phyloP scores from a whole-genome alignment of 2,888 invertebrate genomes.

The Microctonus aethiopoides region DNA sequence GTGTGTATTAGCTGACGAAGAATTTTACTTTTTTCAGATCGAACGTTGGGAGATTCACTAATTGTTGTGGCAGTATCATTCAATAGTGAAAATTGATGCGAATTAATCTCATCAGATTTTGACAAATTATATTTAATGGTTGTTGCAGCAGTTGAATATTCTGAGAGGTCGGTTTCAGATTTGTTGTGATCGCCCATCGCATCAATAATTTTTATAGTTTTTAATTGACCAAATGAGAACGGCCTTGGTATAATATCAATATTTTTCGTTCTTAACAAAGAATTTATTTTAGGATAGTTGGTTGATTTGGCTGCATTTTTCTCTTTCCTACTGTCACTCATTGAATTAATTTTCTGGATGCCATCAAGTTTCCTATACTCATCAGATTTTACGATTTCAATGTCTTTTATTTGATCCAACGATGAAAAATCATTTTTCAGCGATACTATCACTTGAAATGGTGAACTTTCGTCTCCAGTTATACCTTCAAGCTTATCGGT shows the following conservation, averaged over 20 bases:
- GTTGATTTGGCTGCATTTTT: not conserved
- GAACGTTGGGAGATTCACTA: not conserved
- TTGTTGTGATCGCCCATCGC: constrained; percentile 10
- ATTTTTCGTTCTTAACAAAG: not conserved
- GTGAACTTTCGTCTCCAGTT: constrained; percentile 44
- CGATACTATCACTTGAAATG: constrained; percentile 50
- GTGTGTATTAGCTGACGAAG: constrained; percentile 38
- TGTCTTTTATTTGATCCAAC: constrained; percentile 21
- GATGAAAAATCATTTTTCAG: constrained; percentile 39
- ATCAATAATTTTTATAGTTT: constrained; percentile 22
- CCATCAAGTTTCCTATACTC: not conserved
- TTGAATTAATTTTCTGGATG: not conserved
- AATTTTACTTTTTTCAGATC: constrained; percentile 35
- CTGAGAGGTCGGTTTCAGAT: too few species aligned
- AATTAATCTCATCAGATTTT: too few species aligned
- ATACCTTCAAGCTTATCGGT: constrained; percentile 32
- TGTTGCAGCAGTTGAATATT: too few species aligned
- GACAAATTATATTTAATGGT: too few species aligned
- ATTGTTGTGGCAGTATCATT: too few species aligned
- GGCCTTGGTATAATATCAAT: constrained; percentile 35
- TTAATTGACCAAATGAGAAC: constrained; percentile 26
- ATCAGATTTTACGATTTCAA: constrained; percentile 41
- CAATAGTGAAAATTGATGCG: too few species aligned
- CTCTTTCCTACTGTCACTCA: not conserved
- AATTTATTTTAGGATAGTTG: not conserved